Base-by-base conservation (phyloP, 2,888 invertebrate species). In the Cephus spinipes region DNA sequence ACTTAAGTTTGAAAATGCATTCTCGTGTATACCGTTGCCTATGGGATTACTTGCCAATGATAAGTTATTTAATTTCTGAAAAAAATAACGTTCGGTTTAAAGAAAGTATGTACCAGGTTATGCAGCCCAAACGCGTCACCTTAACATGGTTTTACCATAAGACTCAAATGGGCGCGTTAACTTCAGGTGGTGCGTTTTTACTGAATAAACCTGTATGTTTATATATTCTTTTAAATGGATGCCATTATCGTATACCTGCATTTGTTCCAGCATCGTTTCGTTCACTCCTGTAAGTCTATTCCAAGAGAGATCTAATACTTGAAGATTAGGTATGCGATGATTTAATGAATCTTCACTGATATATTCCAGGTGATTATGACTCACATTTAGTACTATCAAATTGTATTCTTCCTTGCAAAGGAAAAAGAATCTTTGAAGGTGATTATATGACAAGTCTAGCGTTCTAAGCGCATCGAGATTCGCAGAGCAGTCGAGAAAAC, bases 401-500 rank as follows among this genome's bases (percentile, higher is more conserved):
- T 96, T 97, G 88, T 97, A 97, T 81, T 98, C 93, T 87, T 97
- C 96, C 87, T 95, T 94, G 90, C 98, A 98, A 85, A 97, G 82
- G 35, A 91, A 91, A 79, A 90, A 90, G 55, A 91, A 90, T 77
- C 87, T 85, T 31, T 88, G 87, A 80, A 98, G 93, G 90, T 96
- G 95, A 92, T 98, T 98, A 89, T 94, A 95, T 71, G 97, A 97
- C 89, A 98, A 92, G 92, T 98, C 97, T 83, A 98, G 92, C 1
- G 96, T 95, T 85, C 95, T 94, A 84, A 98, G 93, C 89, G 96
- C 96, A 86, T 95, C 95, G 85, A 98, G 93, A 91, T 97, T 96
- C n/a, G 96, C 89, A 23, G 91, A 90, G 74, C 91, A 91, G 73
- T 91, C 91, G n/a, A 91, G 80, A 68, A 91, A 91, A 79, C 87